Base-by-base conservation (phyloP, 1,140 invertebrate species). In the Drosophila trapezifrons region DNA sequence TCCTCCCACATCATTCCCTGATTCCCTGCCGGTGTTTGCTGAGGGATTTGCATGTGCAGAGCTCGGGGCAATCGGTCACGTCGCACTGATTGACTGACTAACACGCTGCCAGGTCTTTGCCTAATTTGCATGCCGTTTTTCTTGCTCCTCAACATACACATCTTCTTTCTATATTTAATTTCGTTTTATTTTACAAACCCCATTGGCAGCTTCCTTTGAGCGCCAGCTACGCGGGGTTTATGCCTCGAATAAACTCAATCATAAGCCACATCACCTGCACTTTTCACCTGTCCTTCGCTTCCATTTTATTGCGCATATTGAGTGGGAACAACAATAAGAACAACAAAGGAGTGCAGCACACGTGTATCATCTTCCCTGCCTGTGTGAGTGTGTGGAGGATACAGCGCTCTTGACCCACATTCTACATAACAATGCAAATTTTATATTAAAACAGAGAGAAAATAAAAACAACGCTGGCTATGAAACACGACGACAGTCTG, bases 321-420 rank as follows among this genome's bases (percentile, higher is more conserved):
- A 78, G 51, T 49, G 49, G 64, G 55, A 58, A n/a, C n/a, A 25
- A 17, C 22, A 52, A 13, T n/a, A 27, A 18, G 29, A 3, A 32
- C 10, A 1, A 17, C 1, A 20, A 35, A 74, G 54, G 15, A 49
- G 37, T 51, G 40, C 58, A 62, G 49, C 69, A 64, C 64, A 79
- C 76, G 67, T 83, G 65, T 72, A 60, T 52, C 55, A 65, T 67
- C 58, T 38, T 6, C 32, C 63, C n/a, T 27, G 12, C n/a, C 1
- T 25, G 29, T 37, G 45, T 25, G n/a, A n/a, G n/a, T 42, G 25
- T 43, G 32, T 27, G 25, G 17, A 15, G 43, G 45, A 69, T 54
- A 47, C 63, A 38, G 64, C 59, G 83, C 70, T 87, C 83, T 87
- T 87, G 83, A 87, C 84, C 83, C 84, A 87, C 76, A 89, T 87